Evolutionary conservation across 2,797 vertebrate genomes (phyloP).

Genomic region (Danio jaintianensis): DNA sequence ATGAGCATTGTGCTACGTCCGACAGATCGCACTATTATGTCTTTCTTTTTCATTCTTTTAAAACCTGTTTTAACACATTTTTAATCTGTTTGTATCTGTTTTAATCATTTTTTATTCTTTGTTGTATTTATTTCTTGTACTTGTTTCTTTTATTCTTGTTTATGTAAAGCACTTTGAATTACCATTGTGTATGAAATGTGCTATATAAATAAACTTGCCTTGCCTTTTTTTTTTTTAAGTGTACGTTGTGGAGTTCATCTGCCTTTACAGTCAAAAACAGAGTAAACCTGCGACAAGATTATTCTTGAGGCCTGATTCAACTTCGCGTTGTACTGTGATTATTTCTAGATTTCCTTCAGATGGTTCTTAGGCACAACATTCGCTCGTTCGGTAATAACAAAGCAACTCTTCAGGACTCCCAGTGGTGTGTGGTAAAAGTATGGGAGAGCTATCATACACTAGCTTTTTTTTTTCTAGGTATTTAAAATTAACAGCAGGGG

Average conservation of each 20-base stretch:
- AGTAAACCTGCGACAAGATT: not conserved
- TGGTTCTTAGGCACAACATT: conserved; percentile 12
- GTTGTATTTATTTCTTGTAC: too few species aligned
- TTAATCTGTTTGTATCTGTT: too few species aligned
- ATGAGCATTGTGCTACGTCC: too few species aligned
- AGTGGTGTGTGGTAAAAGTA: conserved; percentile 15
- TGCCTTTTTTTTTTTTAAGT: too few species aligned
- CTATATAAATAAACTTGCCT: too few species aligned
- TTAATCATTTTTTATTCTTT: too few species aligned
- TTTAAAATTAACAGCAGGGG: conserved; percentile 61
- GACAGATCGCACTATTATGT: too few species aligned
- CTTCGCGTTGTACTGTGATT: not conserved
- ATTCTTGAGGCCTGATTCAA: not conserved
- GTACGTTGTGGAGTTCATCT: not conserved
- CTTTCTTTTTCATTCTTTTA: too few species aligned
- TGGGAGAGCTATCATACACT: conserved; percentile 32
- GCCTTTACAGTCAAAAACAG: conserved; percentile 4
- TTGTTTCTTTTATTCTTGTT: too few species aligned
- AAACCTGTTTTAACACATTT: too few species aligned
- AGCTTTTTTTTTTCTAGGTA: conserved; percentile 50
- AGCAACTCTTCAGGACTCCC: conserved; percentile 37
- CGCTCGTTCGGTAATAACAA: conserved; percentile 42
- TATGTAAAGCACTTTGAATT: too few species aligned
- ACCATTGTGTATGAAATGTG: too few species aligned
- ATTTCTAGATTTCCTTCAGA: not conserved